Evolutionary conservation across 2,797 vertebrate species (phyloP).

Genomic region (Coreius guichenoti): DNA sequence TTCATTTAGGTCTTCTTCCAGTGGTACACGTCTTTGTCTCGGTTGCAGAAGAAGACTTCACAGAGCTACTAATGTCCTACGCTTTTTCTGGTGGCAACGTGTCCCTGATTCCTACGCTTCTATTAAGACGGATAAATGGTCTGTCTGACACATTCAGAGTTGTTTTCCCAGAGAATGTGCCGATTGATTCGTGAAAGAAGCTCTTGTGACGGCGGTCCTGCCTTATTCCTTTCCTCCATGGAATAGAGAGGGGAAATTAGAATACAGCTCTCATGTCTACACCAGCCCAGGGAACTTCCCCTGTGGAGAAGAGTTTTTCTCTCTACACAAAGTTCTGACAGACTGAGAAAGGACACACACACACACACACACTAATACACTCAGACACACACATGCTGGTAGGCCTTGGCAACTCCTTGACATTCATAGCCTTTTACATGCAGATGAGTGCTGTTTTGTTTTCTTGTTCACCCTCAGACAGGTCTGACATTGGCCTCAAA

Average conservation of each 20-base stretch:
- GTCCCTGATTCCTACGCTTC: conserved; percentile 5
- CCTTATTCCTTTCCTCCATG: conserved; percentile 58
- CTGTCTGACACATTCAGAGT: conserved; percentile 43
- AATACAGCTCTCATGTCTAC: conserved; percentile 51
- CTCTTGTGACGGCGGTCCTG: conserved; percentile 42
- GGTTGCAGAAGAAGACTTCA: background rate
- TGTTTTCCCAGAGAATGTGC: conserved; percentile 38
- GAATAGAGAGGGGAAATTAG: conserved; percentile 52
- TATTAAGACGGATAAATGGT: conserved; percentile 35
- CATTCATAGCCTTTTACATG: conserved; percentile 67
- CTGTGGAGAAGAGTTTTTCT: conserved; percentile 54
- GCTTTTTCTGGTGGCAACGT: background rate
- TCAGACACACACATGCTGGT: conserved; percentile 42
- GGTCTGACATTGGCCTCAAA: conserved; percentile 16
- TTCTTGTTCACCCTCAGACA: conserved; percentile 38
- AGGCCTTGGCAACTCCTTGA: conserved; percentile 64
- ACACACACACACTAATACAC: conserved; percentile 28
- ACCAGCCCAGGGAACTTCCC: conserved; percentile 56
- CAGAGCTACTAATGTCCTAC: background rate
- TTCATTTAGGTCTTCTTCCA: background rate
- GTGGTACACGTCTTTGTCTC: conserved; percentile 3
- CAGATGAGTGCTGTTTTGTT: conserved; percentile 63
- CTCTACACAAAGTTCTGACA: conserved; percentile 44
- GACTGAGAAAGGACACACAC: conserved; percentile 42
- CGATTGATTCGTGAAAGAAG: conserved; percentile 45